Evolutionary conservation across 2,888 invertebrate genomes (phyloP).

Genomic region (Microdon myrmicae): DNA sequence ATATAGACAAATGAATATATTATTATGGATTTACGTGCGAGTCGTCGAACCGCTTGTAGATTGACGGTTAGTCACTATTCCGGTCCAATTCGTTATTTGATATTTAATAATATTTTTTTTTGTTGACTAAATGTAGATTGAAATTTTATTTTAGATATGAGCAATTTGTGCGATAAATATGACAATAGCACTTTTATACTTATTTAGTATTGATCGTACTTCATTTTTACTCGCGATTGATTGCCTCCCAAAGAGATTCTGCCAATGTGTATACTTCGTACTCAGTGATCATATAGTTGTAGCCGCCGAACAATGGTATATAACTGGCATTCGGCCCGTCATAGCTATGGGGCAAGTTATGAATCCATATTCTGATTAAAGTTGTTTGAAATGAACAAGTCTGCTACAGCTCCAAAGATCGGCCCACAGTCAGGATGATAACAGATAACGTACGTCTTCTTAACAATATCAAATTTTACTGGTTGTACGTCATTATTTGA

Average conservation of each 20-base stretch:
- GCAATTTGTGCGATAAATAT: too few species aligned
- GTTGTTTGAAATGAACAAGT: slow-evolving; percentile 83
- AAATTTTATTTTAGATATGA: too few species aligned
- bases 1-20: too few species aligned
- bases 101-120: too few species aligned
- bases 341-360: slow-evolving; percentile 91
- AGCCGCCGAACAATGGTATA: slow-evolving; percentile 80
- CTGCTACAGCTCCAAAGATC: slow-evolving; percentile 94
- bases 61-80: too few species aligned
- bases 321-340: slow-evolving; percentile 78
- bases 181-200: too few species aligned
- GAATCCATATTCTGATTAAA: slow-evolving; percentile 89
- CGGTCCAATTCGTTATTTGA: too few species aligned
- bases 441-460: slow-evolving; percentile 89
- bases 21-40: too few species aligned
- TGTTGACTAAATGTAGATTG: too few species aligned
- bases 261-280: slow-evolving; percentile 86
- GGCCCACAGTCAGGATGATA: slow-evolving; percentile 93
- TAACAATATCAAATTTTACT: too few species aligned
- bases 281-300: slow-evolving; percentile 88
- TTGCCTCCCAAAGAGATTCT: slow-evolving; percentile 6
- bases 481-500: too few species aligned
- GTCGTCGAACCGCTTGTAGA: too few species aligned
- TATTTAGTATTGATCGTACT: slow-evolving; percentile 4
- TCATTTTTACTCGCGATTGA: slow-evolving; percentile 4